Evolutionary conservation across 2,888 invertebrate species (phyloP).

Genomic region (Amphimallon solstitiale): DNA sequence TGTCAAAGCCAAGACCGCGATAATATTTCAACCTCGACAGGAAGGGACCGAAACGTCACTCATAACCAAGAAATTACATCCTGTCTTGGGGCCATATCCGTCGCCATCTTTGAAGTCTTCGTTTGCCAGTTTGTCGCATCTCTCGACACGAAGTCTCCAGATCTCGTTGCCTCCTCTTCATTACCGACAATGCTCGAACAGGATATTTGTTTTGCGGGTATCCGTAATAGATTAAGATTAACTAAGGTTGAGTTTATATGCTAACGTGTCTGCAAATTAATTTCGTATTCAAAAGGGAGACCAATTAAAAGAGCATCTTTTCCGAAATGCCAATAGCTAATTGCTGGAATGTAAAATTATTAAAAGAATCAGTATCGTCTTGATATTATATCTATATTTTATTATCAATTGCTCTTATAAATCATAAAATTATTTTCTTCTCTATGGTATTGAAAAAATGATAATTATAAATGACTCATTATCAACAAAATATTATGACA

Average conservation of each 20-base stretch:
- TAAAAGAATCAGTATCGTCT: no score
- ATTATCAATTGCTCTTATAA: no score
- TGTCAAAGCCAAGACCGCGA: conserved; percentile 36
- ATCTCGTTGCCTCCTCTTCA: conserved; percentile 13
- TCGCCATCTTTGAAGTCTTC: conserved; percentile 35
- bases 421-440: no score
- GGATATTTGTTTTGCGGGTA: conserved; percentile 29
- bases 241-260: neutral
- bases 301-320: neutral
- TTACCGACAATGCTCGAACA: conserved; percentile 18
- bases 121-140: conserved; percentile 24
- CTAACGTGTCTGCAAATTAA: conserved; percentile 9
- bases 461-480: no score
- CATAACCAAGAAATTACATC: conserved; percentile 40
- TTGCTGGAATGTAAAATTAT: no score
- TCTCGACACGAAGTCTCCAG: neutral
- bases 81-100: conserved; percentile 34
- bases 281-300: neutral
- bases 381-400: no score
- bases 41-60: conserved; percentile 40
- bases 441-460: no score
- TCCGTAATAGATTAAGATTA: conserved; percentile 27
- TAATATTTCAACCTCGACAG: conserved; percentile 37
- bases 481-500: no score
- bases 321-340: neutral